Conservation (phyloP, 2,113 vertebrate genomes). For the Seriola dumerili region DNA sequence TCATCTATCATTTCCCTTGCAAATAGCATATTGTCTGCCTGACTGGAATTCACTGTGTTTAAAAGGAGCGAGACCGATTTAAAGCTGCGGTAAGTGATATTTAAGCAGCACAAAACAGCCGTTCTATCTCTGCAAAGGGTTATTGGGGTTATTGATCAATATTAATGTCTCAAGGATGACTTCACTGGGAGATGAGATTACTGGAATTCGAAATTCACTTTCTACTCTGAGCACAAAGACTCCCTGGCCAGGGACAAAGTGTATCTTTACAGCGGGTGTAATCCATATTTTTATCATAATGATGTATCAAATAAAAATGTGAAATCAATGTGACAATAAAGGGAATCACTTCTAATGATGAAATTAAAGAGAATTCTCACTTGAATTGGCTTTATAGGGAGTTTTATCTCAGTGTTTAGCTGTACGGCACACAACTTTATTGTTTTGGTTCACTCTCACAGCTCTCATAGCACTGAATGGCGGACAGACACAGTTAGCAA, state of each 20-base stretch:
- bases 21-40: constrained; percentile 30
- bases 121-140: constrained; percentile 15
- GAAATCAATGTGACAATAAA: background rate
- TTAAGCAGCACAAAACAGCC: constrained; percentile 30
- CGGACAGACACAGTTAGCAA: background rate
- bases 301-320: constrained; percentile 5
- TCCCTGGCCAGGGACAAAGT: constrained; percentile 2
- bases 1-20: constrained; percentile 53
- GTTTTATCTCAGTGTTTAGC: background rate
- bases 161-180: constrained; percentile 36
- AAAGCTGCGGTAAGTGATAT: constrained; percentile 35
- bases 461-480: background rate
- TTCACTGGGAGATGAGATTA: constrained; percentile 29
- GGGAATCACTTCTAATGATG: background rate
- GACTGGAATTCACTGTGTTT: constrained; percentile 34
- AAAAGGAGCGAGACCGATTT: constrained; percentile 16
- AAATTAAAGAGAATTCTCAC: background rate
- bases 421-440: background rate
- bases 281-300: background rate
- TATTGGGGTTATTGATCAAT: constrained; percentile 40
- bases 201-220: constrained; percentile 21
- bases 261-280: background rate
- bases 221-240: constrained; percentile 7
- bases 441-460: background rate
- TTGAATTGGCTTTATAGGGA: background rate